Percentiles rank a stretch among this genome's conserved stretches.
phyloP scores from a whole-genome alignment of 1,140 invertebrate genomes.

The Megalopta genalis region DNA sequence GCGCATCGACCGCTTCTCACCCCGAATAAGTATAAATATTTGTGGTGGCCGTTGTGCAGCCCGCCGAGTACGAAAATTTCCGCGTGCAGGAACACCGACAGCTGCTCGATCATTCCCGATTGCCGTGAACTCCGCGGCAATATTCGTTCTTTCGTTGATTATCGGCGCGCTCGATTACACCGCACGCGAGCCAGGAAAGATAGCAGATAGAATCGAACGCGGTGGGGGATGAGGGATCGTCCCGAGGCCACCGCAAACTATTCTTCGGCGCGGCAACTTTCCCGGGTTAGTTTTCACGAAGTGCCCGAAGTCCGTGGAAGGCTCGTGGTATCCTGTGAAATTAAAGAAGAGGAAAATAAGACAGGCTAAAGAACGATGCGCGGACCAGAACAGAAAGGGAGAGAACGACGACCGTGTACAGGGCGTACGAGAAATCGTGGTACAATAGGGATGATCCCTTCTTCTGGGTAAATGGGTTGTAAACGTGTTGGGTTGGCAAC shows the following conservation, averaged over 20 bases:
- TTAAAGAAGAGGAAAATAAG: slow-evolving; percentile 42
- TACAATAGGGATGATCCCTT: no score
- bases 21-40: not conserved
- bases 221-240: slow-evolving; percentile 53
- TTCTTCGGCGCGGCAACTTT: slow-evolving; percentile 41
- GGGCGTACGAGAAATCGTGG: no score
- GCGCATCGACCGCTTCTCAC: not conserved
- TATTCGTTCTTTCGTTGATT: slow-evolving; percentile 29
- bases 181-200: slow-evolving; percentile 41
- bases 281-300: slow-evolving; percentile 55
- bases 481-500: no score
- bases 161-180: slow-evolving; percentile 25
- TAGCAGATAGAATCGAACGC: slow-evolving; percentile 42
- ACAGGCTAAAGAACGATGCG: not conserved
- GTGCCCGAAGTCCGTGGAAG: slow-evolving; percentile 9
- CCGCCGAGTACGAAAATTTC: no score
- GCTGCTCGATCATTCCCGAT: slow-evolving; percentile 17
- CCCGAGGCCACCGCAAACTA: slow-evolving; percentile 18
- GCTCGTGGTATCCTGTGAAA: slow-evolving; percentile 42
- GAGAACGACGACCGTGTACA: no score
- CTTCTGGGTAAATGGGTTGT: no score
- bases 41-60: no score
- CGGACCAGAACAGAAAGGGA: no score
- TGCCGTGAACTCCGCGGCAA: not conserved
- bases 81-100: not conserved